Evolutionary conservation across 2,888 invertebrate species (phyloP), one percentile per base, ranked within the genome.

Genomic region (Standfussiana lucernea): DNA sequence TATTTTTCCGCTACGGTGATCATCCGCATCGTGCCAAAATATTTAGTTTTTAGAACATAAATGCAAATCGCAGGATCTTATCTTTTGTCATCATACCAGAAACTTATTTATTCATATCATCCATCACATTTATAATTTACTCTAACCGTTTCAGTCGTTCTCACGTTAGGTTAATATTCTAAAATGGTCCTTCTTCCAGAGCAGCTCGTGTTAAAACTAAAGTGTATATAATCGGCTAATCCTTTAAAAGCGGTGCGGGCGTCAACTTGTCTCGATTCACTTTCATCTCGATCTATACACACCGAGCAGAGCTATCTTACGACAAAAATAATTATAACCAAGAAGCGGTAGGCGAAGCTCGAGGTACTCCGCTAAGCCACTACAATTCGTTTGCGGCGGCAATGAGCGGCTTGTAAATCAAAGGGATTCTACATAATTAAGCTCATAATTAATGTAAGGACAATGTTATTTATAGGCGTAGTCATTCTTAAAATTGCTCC

Each of bases 351-450:
- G 91, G 92, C 93, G 92, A 91, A 93, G 94, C 92, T 87, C 92
- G 93, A 92, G 94, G 93, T 95, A 92, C 94, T 93, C 92, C 93
- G 93, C 92, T 96, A 96, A 96, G 96, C 96, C 96, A 95, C 93
- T 94, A 94, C 96, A 95, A 95, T 96, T 95, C 96, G 95, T 95
- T 95, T 93, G 96, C 94, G 96, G 96, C 94, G 93, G 95, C 95
- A 94, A 93, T 93, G 95, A 95, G 95, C 94, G 94, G 93, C 95
- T 95, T 96, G 95, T 96, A 96, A 96, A 96, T 96, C 96, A 96
- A 96, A 96, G 96, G 96, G 96, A 96, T 95, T 96, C 95, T 94
- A 95, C 94, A 95, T 95, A 95, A 96, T 96, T 96, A 96, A 96
- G 96, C 95, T 95, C 94, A 96, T 96, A 96, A 96, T 96, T 96